Conservation (phyloP, 2,113 vertebrate genomes). For the Hypocryptadius cinnamomeus region DNA sequence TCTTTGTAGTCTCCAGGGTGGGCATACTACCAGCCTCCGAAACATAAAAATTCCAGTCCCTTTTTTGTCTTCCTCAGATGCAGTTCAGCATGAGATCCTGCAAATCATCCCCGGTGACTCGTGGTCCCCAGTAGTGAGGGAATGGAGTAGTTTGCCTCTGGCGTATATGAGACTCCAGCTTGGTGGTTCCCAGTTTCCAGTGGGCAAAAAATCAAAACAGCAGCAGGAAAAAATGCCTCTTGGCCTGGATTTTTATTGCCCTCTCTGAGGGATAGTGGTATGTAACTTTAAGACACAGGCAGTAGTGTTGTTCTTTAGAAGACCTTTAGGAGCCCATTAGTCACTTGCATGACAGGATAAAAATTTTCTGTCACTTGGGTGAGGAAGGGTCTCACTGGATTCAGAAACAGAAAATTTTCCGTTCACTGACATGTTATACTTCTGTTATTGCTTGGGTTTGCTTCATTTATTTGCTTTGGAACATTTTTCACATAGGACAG, state of each 20-base stretch:
- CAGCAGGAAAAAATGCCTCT: not conserved
- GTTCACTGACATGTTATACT: not conserved
- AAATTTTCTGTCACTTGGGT: not conserved
- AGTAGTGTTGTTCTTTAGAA: not conserved
- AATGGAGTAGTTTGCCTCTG: not conserved
- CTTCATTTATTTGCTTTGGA: conserved; percentile 33
- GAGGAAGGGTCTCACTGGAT: not conserved
- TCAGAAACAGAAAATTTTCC: not conserved
- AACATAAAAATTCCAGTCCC: not conserved
- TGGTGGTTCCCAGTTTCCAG: not conserved
- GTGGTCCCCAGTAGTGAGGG: accelerated
- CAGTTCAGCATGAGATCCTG: not conserved
- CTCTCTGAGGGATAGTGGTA: not conserved
- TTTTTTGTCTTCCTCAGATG: not conserved
- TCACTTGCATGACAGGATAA: not conserved
- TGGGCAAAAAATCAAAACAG: not conserved
- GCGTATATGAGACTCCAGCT: not conserved
- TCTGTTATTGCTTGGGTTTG: not conserved
- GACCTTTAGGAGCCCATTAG: not conserved
- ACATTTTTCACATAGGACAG: not conserved
- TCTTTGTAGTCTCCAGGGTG: not conserved
- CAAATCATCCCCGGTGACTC: not conserved
- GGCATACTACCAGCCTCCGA: not conserved
- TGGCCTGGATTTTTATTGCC: not conserved
- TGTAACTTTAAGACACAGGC: no score